Conservation (phyloP, 1,140 invertebrate species). For the Limonius californicus region DNA sequence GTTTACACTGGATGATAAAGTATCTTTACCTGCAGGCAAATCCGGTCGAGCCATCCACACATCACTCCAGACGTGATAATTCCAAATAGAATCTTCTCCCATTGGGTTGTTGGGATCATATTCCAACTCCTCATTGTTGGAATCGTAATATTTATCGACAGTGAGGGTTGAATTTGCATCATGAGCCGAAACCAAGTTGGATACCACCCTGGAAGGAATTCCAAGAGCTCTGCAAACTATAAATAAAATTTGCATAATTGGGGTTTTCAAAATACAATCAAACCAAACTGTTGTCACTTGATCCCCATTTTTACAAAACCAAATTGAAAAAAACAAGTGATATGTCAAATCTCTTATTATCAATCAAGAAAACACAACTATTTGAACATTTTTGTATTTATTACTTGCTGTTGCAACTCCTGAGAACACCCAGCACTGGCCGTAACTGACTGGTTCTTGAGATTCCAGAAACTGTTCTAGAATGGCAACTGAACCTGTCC, state of each 20-base stretch:
- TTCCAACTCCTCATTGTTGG: constrained; percentile 56
- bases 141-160: constrained; percentile 66
- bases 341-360: background rate
- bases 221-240: constrained; percentile 67
- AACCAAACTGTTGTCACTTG: background rate
- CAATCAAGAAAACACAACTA: background rate
- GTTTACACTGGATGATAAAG: too few relatives aligned
- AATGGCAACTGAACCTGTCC: constrained; percentile 64
- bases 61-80: constrained; percentile 80
- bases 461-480: constrained; percentile 59
- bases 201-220: constrained; percentile 67
- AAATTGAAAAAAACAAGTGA: too few relatives aligned
- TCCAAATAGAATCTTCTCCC: constrained; percentile 64
- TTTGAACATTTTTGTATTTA: too few relatives aligned
- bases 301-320: too few relatives aligned
- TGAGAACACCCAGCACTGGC: constrained; percentile 78
- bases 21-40: constrained; percentile 59
- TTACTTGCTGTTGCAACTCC: constrained; percentile 65
- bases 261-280: background rate
- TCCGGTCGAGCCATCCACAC: constrained; percentile 72
- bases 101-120: constrained; percentile 54
- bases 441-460: constrained; percentile 62
- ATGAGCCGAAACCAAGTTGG: constrained; percentile 70
- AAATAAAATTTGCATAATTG: too few relatives aligned
- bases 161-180: constrained; percentile 69